These are phyloP conservation scores for Platycnemis pennipes DNA, from an alignment of 2,888 invertebrate genomes.

Conservation along the genomic window DNA sequence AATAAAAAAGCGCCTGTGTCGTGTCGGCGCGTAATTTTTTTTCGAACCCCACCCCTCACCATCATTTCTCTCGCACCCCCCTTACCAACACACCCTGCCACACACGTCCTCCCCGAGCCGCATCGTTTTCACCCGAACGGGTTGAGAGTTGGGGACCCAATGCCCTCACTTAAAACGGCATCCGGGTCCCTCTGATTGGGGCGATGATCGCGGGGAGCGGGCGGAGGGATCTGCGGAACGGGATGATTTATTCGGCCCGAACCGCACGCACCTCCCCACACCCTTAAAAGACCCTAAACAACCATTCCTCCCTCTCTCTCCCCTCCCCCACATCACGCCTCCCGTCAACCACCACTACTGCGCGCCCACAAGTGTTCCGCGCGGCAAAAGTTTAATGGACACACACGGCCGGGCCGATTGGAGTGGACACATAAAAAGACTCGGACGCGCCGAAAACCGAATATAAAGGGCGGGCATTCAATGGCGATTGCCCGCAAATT, in stretches of 20 bases:
- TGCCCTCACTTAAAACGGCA: constrained; percentile 6
- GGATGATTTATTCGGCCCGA: constrained; percentile 31
- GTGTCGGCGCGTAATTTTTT: background rate
- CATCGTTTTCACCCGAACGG: background rate
- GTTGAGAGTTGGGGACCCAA: background rate
- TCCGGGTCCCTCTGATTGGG: background rate
- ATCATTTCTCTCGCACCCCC: background rate
- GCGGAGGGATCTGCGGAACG: background rate
- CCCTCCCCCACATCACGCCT: background rate
- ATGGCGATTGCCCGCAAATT: constrained; percentile 40
- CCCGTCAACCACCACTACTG: background rate
- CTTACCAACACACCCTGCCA: background rate
- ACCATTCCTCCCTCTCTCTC: background rate
- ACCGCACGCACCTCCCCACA: background rate
- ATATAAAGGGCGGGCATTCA: constrained; percentile 18
- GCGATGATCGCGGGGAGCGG: background rate
- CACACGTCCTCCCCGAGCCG: background rate
- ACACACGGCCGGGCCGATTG: constrained; percentile 18
- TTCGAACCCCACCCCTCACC: background rate
- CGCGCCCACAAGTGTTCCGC: constrained; percentile 13
- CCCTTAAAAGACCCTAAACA: background rate
- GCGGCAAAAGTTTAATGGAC: constrained; percentile 26
- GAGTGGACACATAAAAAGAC: constrained; percentile 44
- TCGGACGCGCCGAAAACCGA: constrained; percentile 31
- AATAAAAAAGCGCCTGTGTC: background rate